Base-by-base conservation (phyloP, 2,888 invertebrate species). In the Rhamphomyia laevipes region DNA sequence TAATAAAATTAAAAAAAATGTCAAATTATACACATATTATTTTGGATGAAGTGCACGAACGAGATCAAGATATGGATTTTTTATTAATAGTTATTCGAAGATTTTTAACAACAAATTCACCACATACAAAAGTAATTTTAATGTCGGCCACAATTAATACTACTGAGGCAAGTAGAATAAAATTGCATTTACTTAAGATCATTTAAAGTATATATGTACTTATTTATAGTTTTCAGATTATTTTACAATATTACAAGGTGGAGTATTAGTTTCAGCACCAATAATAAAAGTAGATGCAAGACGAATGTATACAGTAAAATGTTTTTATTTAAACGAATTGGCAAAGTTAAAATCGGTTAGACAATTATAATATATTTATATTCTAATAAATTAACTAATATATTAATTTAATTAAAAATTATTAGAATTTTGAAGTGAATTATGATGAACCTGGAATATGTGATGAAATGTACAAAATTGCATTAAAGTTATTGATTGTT, bases 111-210 rank as follows among this genome's bases (percentile, higher is more conserved):
- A 72, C 81, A 0, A 82, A 81, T 62, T 82, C 83, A 0, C 69
- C 73, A 1, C 68, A 74, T 51, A 80, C 82, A 0, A 86, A 83
- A 70, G 74, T 88, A 1, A 76, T 96, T 46, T 73, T 96, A 3
- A 96, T 96, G 95, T 95, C 94, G 0, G 96, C 96, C 0, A 95
- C 96, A 2, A 83, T 94, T 58, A 80, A 92, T 61, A 77, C 82
- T 0, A 68, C 76, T 3, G 74, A 61, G 55, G 65, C 64, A 40
- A 45, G 23, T 40, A 5, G n/a, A 33, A 3, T 33, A 30, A 13
- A 4, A 9, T 13, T 13, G 18, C 40, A n/a, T 40, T 17, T 18
- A 45, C 13, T 16, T 37, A 13, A 17, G 35, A 30, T 35, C n/a
- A 35, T 35, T 13, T n/a, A 35, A 3, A 13, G 4, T 35, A n/a